Evolutionary conservation across 2,797 vertebrate genomes (phyloP).

Genomic region (Psittacula derbiana): DNA sequence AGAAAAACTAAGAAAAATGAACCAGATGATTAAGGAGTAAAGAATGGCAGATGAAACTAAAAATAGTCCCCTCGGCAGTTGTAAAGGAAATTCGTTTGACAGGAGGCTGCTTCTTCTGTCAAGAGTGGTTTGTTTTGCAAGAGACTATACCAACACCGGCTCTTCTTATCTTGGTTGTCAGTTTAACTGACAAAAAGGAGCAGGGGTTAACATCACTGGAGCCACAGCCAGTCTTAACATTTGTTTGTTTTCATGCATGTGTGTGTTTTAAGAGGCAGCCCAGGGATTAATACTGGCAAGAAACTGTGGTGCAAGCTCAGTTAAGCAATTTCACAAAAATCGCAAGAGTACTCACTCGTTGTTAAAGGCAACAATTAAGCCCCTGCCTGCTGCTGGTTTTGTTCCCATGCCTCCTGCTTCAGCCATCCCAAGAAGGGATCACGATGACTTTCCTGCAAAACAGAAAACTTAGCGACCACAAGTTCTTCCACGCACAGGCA

Average conservation of each 20-base stretch:
- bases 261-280: constrained; percentile 1
- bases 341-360: neutral
- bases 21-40: constrained; percentile 5
- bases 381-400: neutral
- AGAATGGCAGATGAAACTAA: constrained; percentile 65
- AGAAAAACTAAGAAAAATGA: neutral
- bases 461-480: neutral
- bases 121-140: constrained; percentile 76
- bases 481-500: neutral
- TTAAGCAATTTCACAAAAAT: constrained; percentile 29
- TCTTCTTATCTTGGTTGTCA: constrained; percentile 71
- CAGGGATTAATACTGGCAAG: constrained; percentile 7
- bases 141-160: constrained; percentile 46
- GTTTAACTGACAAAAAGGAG: constrained; percentile 75
- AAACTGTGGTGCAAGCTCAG: constrained; percentile 3
- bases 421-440: neutral
- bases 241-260: constrained; percentile 41
- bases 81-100: constrained; percentile 74
- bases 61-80: constrained; percentile 67
- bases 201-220: constrained; percentile 40
- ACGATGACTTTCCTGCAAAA: neutral
- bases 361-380: neutral
- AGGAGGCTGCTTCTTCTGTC: constrained; percentile 66
- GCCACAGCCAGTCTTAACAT: constrained; percentile 13
- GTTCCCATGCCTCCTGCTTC: neutral